These are phyloP conservation scores for Sebastes steindachneri DNA, from an alignment of 2,797 vertebrate species.

Conservation along the genomic window DNA sequence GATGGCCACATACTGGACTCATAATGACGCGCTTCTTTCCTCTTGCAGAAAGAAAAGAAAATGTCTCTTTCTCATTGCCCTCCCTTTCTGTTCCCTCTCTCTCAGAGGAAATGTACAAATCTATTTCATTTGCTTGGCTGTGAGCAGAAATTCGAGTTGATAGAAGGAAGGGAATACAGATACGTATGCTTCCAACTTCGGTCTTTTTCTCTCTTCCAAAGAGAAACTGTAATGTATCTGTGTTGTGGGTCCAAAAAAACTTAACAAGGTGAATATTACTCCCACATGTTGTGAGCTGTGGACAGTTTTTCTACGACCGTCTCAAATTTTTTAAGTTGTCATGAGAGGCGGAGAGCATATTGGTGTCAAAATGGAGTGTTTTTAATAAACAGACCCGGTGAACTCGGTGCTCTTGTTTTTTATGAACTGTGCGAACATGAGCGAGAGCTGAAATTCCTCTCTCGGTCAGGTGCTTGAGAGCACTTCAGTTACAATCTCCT, in stretches of 20 bases:
- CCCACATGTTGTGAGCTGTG: slow-evolving; percentile 55
- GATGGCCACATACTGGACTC: slow-evolving; percentile 21
- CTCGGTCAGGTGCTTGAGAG: slow-evolving; percentile 48
- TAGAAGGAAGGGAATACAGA: slow-evolving; percentile 29
- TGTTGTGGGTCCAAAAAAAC: slow-evolving; percentile 24
- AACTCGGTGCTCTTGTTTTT: slow-evolving; percentile 37
- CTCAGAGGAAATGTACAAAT: slow-evolving; percentile 49
- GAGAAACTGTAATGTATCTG: slow-evolving; percentile 22
- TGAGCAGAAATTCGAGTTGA: slow-evolving; percentile 38
- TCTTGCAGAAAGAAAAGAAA: not conserved
- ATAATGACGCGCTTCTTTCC: not conserved
- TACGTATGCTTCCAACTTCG: slow-evolving; percentile 28
- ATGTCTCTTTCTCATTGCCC: slow-evolving; percentile 2
- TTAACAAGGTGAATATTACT: slow-evolving; percentile 58
- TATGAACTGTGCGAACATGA: slow-evolving; percentile 25
- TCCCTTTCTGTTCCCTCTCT: not conserved
- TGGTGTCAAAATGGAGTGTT: slow-evolving; percentile 41
- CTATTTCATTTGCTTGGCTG: slow-evolving; percentile 50
- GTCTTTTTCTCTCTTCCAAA: slow-evolving; percentile 18
- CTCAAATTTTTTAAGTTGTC: slow-evolving; percentile 50
- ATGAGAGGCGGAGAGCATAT: not conserved
- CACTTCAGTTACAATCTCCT: not conserved
- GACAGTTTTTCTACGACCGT: slow-evolving; percentile 37
- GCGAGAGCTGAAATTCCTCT: slow-evolving; percentile 40
- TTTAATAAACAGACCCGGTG: slow-evolving; percentile 44